phyloP scores from a whole-genome alignment of 2,797 vertebrate genomes.

The Botia almorhae region DNA sequence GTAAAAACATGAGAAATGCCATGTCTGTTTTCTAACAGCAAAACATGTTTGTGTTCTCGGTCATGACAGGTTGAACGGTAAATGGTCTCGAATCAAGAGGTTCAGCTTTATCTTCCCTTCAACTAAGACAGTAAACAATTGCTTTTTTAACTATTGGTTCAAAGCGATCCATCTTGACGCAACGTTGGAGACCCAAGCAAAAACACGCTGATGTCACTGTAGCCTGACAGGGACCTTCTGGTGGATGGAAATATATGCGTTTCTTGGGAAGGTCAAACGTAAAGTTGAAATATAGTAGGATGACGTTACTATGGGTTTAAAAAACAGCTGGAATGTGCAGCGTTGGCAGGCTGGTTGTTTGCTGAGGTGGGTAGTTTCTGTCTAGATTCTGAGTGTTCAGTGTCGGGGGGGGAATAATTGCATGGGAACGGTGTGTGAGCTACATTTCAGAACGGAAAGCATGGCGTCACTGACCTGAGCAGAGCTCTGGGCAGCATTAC shows the following conservation, averaged over 20 bases:
- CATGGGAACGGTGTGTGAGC: conserved; percentile 45
- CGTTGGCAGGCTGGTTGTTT: conserved; percentile 39
- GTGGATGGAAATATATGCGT: background rate
- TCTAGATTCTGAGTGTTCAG: background rate
- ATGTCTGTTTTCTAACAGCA: conserved; percentile 25
- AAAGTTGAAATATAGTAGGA: conserved; percentile 42
- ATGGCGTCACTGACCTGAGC: conserved; percentile 32
- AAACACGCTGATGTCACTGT: conserved; percentile 28
- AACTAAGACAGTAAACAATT: conserved; percentile 24
- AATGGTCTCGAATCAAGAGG: conserved; percentile 35
- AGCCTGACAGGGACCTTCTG: conserved; percentile 38
- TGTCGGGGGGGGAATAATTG: conserved; percentile 33
- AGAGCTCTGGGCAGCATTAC: conserved; percentile 77
- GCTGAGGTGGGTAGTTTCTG: conserved; percentile 34
- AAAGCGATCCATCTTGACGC: background rate
- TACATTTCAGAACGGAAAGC: conserved; percentile 38
- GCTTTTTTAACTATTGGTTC: conserved; percentile 20
- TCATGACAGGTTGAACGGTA: conserved; percentile 16
- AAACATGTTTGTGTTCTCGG: conserved; percentile 24
- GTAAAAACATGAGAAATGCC: conserved; percentile 24
- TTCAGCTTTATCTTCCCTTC: conserved; percentile 17
- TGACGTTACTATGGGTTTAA: conserved; percentile 31
- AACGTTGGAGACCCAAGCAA: conserved; percentile 5
- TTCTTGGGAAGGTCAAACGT: conserved; percentile 27
- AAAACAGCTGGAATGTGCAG: conserved; percentile 64